Evolutionary conservation across 2,888 invertebrate genomes (phyloP), one percentile per base, ranked within the genome.

Genomic region (Drosophila infuscata): DNA sequence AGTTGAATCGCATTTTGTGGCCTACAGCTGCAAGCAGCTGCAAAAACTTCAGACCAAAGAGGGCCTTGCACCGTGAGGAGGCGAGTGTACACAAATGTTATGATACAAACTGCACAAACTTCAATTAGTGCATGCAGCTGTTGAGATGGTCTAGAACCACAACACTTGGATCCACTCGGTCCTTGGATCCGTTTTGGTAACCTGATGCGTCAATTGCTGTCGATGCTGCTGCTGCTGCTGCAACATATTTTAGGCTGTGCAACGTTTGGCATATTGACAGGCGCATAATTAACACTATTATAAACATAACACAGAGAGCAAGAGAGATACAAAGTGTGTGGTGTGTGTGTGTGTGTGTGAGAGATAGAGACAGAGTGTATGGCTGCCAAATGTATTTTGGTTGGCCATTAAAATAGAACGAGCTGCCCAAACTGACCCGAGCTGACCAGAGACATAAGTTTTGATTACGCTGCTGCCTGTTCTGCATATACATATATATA

Each of bases 271-370:
- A 85, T 89, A 85, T 85, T 85, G 85, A 85, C 85, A 85, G 89
- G 85, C 90, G 85, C 85, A 85, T 85, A 85, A 85, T 85, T 85
- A 85, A 85, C 85, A 85, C 90, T 85, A 85, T 90, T 85, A 85
- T 90, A 90, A 77, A 77, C 72, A 88, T 63, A 85, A 65, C 64
- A 61, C 56, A 54, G 35, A 36, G 51, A 46, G 30, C 30, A n/a
- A 33, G 0, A 38, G 25, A 38, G 12, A 35, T n/a, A 11, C 5
- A 9, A 4, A 17, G 25, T 49, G 15, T 30, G 30, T n/a, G 3
- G 32, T 30, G 41, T 29, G 48, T 12, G 20, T 6, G 48, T n/a
- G 29, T 51, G 51, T 20, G 52, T 52, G 48, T 12, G 30, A 1
- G 48, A 0, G 33, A 11, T n/a, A n/a, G 20, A 43, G 51, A 9